Evolutionary conservation across 2,797 vertebrate genomes (phyloP).

Genomic region (Ambastaia sidthimunki): DNA sequence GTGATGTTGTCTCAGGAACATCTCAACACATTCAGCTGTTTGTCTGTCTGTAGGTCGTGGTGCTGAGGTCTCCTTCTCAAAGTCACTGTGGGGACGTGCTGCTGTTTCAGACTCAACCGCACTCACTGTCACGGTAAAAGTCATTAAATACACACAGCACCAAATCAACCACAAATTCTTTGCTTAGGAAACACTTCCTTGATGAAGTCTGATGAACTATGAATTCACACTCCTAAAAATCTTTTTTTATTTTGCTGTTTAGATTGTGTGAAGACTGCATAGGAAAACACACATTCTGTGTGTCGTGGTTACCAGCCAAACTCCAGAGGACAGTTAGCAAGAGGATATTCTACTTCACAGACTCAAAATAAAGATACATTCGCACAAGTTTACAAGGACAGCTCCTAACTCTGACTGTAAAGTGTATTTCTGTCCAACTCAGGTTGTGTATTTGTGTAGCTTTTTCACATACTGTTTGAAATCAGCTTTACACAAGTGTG

Average conservation of each 20-base stretch:
- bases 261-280: constrained; percentile 90
- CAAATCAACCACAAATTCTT: not conserved
- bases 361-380: constrained; percentile 15
- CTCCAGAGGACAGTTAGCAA: constrained; percentile 80
- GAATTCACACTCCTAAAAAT: not conserved
- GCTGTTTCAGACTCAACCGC: constrained; percentile 91
- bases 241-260: constrained; percentile 11
- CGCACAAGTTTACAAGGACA: constrained; percentile 12
- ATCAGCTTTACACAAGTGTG: not conserved
- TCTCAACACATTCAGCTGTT: not conserved
- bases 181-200: not conserved
- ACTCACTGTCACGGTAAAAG: constrained; percentile 87
- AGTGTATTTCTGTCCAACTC: not conserved
- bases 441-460: not conserved
- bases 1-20: too few relatives aligned
- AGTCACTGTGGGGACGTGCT: constrained; percentile 87
- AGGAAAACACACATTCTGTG: constrained; percentile 76
- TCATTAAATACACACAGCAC: not conserved
- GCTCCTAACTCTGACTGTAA: not conserved
- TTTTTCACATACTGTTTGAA: not conserved
- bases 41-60: constrained; percentile 64
- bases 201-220: not conserved
- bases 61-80: constrained; percentile 69
- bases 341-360: constrained; percentile 84
- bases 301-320: constrained; percentile 82